Evolutionary conservation across 2,113 vertebrate species (phyloP).

Genomic region (Oreochromis tanganicae): DNA sequence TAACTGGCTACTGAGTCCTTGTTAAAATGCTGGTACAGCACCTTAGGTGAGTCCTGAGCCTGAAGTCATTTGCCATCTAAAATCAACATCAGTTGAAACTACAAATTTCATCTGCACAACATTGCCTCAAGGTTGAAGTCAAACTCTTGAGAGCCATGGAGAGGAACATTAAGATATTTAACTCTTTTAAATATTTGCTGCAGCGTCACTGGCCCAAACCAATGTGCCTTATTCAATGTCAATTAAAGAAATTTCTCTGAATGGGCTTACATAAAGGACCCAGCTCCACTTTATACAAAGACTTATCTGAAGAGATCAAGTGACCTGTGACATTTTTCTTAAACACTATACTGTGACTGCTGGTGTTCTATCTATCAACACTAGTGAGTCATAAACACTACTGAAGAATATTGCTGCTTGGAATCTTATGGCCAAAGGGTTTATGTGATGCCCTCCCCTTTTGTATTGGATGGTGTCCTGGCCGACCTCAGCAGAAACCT

Average conservation of each 20-base stretch:
- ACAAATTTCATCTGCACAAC: background rate
- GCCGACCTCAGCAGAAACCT: background rate
- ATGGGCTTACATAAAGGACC: background rate
- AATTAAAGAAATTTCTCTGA: fast-evolving
- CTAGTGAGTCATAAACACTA: background rate
- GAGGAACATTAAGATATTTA: background rate
- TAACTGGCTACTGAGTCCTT: background rate
- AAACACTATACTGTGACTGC: background rate
- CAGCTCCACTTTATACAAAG: background rate
- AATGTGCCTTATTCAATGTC: background rate
- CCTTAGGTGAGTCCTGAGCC: background rate
- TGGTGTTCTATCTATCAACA: background rate
- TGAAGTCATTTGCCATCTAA: constrained; percentile 4
- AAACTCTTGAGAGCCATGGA: background rate
- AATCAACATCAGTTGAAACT: background rate
- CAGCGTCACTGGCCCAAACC: background rate
- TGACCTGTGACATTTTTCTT: background rate
- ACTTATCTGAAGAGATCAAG: background rate
- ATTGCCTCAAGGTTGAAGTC: background rate
- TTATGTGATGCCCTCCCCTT: background rate
- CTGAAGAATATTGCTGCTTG: background rate
- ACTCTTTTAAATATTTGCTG: background rate
- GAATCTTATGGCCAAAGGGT: background rate
- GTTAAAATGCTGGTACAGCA: constrained; percentile 28
- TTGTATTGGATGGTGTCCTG: background rate